Base-by-base conservation (phyloP, 1,140 invertebrate genomes). In the Anastrepha obliqua region DNA sequence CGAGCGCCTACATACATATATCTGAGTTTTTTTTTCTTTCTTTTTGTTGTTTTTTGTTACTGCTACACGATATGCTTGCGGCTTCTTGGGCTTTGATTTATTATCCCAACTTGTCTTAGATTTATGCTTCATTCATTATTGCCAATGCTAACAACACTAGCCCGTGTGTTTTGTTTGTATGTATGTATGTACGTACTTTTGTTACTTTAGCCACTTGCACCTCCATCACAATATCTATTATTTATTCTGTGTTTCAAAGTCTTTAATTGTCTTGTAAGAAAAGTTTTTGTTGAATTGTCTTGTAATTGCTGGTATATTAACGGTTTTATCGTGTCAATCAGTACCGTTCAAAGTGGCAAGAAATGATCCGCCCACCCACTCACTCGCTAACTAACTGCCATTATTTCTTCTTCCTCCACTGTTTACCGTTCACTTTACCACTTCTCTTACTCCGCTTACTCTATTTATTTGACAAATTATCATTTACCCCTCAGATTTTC, bases 281-380 rank as follows among this genome's bases (percentile, higher is more conserved):
- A 81, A 81, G 47, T 58, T 81, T 81, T 81, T 55, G 74, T 20
- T n/a, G 17, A 81, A 81, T 81, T 81, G 47, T n/a, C 11, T 81
- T 81, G 74, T 81, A 81, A 81, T 81, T 81, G 47, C 20, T 81
- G 74, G 51, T 29, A 6, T 58, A 81, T 81, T 55, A 81, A 81
- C 74, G 74, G n/a, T 29, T 81, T 78, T 81, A 81, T 81, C 47
- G 20, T 47, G 44, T 81, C 74, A 81, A 81, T 81, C 74, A 81
- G n/a, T 81, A 47, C n/a, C 47, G 42, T 9, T 8, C 74, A 7
- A 20, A 81, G 17, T 13, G 47, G 6, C 44, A 74, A 74, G 42
- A 74, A 47, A 2, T 47, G 70, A 7, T 3, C 67, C 70, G 44
- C 70, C 70, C 17, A 74, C 44, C 42, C 44, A 74, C 6, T 74